These are phyloP conservation scores for Eumeta japonica DNA, from an alignment of 1,140 invertebrate species.

Conservation along the genomic window DNA sequence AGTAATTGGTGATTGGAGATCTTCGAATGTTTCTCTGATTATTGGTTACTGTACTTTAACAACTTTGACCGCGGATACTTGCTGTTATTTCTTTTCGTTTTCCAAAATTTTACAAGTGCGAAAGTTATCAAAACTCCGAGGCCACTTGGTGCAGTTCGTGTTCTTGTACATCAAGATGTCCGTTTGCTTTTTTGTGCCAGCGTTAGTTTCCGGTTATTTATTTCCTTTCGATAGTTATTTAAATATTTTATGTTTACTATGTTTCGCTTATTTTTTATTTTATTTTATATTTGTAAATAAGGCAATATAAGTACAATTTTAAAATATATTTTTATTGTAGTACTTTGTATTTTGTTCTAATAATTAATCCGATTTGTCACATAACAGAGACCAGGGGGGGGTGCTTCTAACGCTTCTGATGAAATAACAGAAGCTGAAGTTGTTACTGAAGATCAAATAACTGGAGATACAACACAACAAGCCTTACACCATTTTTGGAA, in stretches of 20 bases:
- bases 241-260: too few relatives aligned
- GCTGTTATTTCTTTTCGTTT: too few relatives aligned
- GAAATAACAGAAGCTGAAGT: slow-evolving; percentile 23
- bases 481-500: slow-evolving; percentile 74
- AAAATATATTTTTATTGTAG: too few relatives aligned
- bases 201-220: slow-evolving; percentile 36
- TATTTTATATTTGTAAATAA: too few relatives aligned
- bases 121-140: slow-evolving; percentile 14
- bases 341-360: too few relatives aligned
- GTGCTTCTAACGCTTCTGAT: too few relatives aligned
- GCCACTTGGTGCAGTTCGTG: slow-evolving; percentile 7
- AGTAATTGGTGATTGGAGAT: slow-evolving; percentile 59
- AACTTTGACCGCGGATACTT: slow-evolving; percentile 41
- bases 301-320: too few relatives aligned
- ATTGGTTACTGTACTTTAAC: slow-evolving; percentile 51
- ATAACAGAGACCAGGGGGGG: too few relatives aligned
- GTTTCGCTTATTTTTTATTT: too few relatives aligned
- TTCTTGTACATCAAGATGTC: slow-evolving; percentile 42
- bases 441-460: slow-evolving; percentile 23
- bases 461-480: slow-evolving; percentile 61
- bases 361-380: too few relatives aligned
- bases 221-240: too few relatives aligned
- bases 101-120: slow-evolving; percentile 14
- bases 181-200: slow-evolving; percentile 52
- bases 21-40: slow-evolving; percentile 52